Evolutionary conservation across 1,140 invertebrate species (phyloP).

Genomic region (Drosophila albomicans): DNA sequence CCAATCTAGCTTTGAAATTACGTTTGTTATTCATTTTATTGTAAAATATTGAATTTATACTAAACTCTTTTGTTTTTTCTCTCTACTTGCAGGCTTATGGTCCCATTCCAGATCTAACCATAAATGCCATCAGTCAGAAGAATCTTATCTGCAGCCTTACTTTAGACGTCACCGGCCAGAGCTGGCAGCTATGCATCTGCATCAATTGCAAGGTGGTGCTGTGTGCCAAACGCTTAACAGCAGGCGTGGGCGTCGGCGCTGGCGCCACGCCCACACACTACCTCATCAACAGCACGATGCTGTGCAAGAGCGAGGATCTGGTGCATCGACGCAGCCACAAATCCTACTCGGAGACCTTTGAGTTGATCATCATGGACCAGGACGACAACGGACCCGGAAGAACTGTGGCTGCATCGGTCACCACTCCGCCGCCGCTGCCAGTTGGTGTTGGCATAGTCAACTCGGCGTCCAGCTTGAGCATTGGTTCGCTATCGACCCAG

Average conservation of each 20-base stretch:
- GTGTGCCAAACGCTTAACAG: conserved; percentile 61
- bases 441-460: conserved; percentile 21
- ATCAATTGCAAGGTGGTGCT: conserved; percentile 73
- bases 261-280: conserved; percentile 52
- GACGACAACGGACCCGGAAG: conserved; percentile 9
- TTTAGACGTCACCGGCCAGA: conserved; percentile 50
- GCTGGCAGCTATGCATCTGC: conserved; percentile 71
- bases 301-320: conserved; percentile 70
- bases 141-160: conserved; percentile 64
- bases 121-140: conserved; percentile 57
- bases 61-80: neutral
- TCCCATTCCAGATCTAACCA: conserved; percentile 69
- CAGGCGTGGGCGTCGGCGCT: conserved; percentile 6
- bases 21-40: no score
- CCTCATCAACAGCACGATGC: conserved; percentile 68
- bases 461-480: conserved; percentile 50
- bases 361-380: conserved; percentile 67
- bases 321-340: conserved; percentile 56
- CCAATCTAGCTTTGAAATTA: no score
- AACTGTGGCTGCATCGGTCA: conserved; percentile 7
- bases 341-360: conserved; percentile 71
- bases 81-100: conserved; percentile 60
- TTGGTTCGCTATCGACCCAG: conserved; percentile 49
- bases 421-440: neutral
- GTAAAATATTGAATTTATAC: neutral